These are phyloP conservation scores for Halocynthia roretzi DNA, from an alignment of 23 tunicate genomes.

Conservation along the genomic window DNA sequence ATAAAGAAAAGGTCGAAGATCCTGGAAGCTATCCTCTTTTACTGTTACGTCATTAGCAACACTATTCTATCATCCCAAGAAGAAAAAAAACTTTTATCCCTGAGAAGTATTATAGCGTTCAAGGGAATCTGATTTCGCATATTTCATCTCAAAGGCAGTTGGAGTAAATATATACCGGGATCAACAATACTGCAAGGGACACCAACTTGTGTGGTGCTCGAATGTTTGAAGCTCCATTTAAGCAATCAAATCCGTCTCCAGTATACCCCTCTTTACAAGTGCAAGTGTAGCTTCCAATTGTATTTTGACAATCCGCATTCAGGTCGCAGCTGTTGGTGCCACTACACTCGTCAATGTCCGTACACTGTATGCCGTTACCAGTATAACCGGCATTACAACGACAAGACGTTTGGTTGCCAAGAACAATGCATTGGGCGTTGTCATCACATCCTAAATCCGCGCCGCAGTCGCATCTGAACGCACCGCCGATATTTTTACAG, in stretches of 20 bases:
- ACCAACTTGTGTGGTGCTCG: too few relatives aligned
- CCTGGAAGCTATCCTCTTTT: too few relatives aligned
- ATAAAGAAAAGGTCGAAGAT: too few relatives aligned
- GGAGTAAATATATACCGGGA: too few relatives aligned
- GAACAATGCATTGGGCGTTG: slow-evolving; percentile 1
- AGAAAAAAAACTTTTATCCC: too few relatives aligned
- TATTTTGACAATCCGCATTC: slow-evolving; percentile 8
- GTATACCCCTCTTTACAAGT: slow-evolving; percentile 10
- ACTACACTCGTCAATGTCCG: slow-evolving; percentile 8
- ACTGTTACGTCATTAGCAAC: too few relatives aligned
- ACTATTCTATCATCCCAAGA: too few relatives aligned
- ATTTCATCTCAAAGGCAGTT: too few relatives aligned
- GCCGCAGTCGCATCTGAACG: slow-evolving; percentile 22
- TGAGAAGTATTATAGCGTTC: too few relatives aligned
- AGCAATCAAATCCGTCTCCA: slow-evolving; percentile 15
- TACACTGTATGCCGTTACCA: slow-evolving; percentile 5
- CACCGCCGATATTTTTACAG: slow-evolving; percentile 12
- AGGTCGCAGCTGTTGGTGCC: background rate
- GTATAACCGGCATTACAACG: slow-evolving; percentile 4
- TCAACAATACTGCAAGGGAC: too few relatives aligned
- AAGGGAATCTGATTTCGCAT: too few relatives aligned
- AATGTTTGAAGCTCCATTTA: background rate
- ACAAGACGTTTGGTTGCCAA: background rate
- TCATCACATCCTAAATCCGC: slow-evolving; percentile 5
- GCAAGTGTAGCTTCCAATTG: slow-evolving; percentile 23